Conservation (phyloP, 2,113 vertebrate species). For the Orientallactaga bullata region DNA sequence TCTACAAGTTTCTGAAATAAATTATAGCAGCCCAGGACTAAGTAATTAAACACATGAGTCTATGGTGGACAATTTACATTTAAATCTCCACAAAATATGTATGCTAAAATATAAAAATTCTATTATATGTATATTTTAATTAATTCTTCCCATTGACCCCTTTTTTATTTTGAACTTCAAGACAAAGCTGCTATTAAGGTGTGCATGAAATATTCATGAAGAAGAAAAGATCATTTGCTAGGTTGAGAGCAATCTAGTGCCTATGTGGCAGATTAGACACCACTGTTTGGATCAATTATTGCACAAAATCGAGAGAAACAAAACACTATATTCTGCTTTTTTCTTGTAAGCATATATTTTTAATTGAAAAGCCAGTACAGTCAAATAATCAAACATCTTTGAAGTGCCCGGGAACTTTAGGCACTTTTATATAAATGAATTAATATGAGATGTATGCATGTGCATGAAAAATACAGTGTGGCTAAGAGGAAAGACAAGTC, state of each 20-base stretch:
- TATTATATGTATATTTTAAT: neutral
- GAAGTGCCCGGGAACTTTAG: neutral
- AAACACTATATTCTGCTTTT: neutral
- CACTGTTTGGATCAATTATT: neutral
- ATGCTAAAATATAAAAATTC: neutral
- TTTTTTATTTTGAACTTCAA: neutral
- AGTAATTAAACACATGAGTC: too few relatives aligned
- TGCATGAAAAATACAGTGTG: neutral
- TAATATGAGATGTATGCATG: neutral
- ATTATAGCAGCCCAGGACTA: too few relatives aligned
- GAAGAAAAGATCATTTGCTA: neutral
- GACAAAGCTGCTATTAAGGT: neutral
- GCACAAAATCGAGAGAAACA: neutral
- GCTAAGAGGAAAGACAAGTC: too few relatives aligned
- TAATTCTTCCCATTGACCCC: neutral
- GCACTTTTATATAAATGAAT: neutral
- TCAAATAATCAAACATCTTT: neutral
- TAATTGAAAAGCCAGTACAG: conserved; percentile 1
- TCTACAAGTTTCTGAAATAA: too few relatives aligned
- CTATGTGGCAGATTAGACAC: neutral
- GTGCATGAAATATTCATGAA: conserved; percentile 2
- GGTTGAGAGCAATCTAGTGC: neutral
- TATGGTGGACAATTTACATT: too few relatives aligned
- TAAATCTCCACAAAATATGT: neutral
- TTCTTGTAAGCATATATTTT: neutral